These are phyloP conservation scores for Lampris megalopsis DNA, from an alignment of 2,113 vertebrate genomes.

Conservation along the genomic window DNA sequence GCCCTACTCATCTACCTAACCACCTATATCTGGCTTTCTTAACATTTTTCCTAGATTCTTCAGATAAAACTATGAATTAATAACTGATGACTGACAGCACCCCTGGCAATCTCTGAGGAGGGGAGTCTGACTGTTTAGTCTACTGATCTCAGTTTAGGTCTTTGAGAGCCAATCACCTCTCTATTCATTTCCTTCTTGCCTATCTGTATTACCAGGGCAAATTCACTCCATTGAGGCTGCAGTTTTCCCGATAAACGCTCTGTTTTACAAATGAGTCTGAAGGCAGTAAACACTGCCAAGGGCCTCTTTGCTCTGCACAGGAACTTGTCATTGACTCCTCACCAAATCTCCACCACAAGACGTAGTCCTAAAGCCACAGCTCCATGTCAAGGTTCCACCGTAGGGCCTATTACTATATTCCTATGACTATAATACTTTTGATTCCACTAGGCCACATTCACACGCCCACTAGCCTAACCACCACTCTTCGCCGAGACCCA, in stretches of 20 bases:
- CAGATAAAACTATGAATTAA: slow-evolving; percentile 69
- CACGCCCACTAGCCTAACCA: slow-evolving; percentile 63
- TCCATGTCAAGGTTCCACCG: slow-evolving; percentile 46
- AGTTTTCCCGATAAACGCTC: slow-evolving; percentile 16
- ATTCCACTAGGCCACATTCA: slow-evolving; percentile 43
- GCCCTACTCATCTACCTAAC: slow-evolving; percentile 61
- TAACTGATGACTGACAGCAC: slow-evolving; percentile 66
- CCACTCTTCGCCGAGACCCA: slow-evolving; percentile 47
- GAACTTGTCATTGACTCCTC: slow-evolving; percentile 61
- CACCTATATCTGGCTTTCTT: slow-evolving; percentile 70
- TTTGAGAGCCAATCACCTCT: slow-evolving; percentile 45
- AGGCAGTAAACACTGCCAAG: slow-evolving; percentile 21
- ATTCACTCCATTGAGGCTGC: slow-evolving; percentile 6
- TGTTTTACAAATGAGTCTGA: slow-evolving; percentile 25
- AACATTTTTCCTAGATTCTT: slow-evolving; percentile 64
- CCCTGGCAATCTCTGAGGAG: slow-evolving; percentile 53
- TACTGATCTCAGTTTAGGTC: slow-evolving; percentile 62
- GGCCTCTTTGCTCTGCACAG: slow-evolving; percentile 39
- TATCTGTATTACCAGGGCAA: slow-evolving; percentile 45
- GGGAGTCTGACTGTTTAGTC: slow-evolving; percentile 67
- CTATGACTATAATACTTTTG: slow-evolving; percentile 41
- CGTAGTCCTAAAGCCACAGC: slow-evolving; percentile 53
- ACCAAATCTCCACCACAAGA: slow-evolving; percentile 1
- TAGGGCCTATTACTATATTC: slow-evolving; percentile 36
- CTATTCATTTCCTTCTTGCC: slow-evolving; percentile 51